A percentile compares a stretch with the other conserved stretches of the same genome.
Evolutionary conservation across 2,888 invertebrate genomes (phyloP).

Genomic region (Rhagophthalmus giganteus): DNA sequence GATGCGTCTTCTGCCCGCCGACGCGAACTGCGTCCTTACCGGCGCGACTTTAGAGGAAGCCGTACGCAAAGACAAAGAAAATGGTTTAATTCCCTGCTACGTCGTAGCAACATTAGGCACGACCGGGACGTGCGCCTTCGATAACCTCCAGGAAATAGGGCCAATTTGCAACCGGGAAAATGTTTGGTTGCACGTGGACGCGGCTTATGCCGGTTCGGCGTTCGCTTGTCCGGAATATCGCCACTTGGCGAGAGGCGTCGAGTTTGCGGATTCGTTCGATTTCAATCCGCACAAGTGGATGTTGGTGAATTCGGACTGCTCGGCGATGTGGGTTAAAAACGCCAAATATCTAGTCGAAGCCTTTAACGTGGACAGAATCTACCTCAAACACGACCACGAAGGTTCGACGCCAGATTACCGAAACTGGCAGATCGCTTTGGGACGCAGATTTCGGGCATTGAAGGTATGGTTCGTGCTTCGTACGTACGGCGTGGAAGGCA

Average conservation of each 20-base stretch:
- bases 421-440: constrained; percentile 87
- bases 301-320: constrained; percentile 93
- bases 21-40: constrained; percentile 67
- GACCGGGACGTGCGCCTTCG: constrained; percentile 83
- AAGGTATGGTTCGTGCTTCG: constrained; percentile 94
- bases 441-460: constrained; percentile 83
- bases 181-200: constrained; percentile 94
- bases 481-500: constrained; percentile 77
- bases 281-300: constrained; percentile 97
- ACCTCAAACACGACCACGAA: constrained; percentile 74
- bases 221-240: constrained; percentile 91
- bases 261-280: constrained; percentile 87
- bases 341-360: constrained; percentile 79
- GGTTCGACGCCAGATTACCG: constrained; percentile 66
- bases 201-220: constrained; percentile 92
- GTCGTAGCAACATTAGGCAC: constrained; percentile 75
- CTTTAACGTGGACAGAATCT: constrained; percentile 89
- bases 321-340: constrained; percentile 89
- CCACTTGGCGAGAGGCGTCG: constrained; percentile 73
- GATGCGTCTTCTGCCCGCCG: constrained; percentile 72
- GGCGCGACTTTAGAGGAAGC: constrained; percentile 70
- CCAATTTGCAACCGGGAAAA: constrained; percentile 74
- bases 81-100: constrained; percentile 86
- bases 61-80: constrained; percentile 72
- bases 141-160: constrained; percentile 81